Evolutionary conservation across 2,888 invertebrate genomes (phyloP).

Genomic region (Microplitis manilae): DNA sequence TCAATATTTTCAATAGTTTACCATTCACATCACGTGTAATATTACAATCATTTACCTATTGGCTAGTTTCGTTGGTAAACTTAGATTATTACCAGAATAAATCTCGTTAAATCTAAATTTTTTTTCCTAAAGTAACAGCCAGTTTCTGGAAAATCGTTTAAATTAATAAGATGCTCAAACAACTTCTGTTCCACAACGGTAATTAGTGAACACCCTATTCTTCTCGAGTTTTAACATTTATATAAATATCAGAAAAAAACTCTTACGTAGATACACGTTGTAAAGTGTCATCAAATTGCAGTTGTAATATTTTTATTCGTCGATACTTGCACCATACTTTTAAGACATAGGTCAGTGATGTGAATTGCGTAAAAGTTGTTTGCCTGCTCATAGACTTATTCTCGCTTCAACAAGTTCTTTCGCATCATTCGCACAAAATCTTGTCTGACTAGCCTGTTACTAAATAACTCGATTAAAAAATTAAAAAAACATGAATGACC

Average conservation of each 20-base stretch:
- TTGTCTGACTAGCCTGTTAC: not conserved
- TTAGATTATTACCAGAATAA: no score
- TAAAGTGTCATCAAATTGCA: not conserved
- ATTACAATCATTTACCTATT: no score
- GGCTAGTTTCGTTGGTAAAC: no score
- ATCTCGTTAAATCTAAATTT: no score
- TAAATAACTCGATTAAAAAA: not conserved
- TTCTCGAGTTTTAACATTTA: not conserved
- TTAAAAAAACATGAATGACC: not conserved
- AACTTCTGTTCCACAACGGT: not conserved
- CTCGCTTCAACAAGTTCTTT: not conserved
- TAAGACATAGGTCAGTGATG: conserved; percentile 59
- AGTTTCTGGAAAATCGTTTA: no score
- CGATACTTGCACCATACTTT: not conserved
- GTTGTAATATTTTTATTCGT: not conserved
- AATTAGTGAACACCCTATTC: not conserved
- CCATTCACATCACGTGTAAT: no score
- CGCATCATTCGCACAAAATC: not conserved
- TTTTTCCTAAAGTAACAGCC: no score
- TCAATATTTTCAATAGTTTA: no score
- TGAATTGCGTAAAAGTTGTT: conserved; percentile 57
- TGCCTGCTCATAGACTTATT: not conserved
- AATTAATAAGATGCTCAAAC: no score
- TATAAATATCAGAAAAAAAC: not conserved
- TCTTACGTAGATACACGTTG: not conserved